Percentiles rank a stretch among this genome's conserved stretches.
These are phyloP conservation scores for Prenolepis imparis DNA, from an alignment of 2,888 invertebrate species.

Conservation along the genomic window DNA sequence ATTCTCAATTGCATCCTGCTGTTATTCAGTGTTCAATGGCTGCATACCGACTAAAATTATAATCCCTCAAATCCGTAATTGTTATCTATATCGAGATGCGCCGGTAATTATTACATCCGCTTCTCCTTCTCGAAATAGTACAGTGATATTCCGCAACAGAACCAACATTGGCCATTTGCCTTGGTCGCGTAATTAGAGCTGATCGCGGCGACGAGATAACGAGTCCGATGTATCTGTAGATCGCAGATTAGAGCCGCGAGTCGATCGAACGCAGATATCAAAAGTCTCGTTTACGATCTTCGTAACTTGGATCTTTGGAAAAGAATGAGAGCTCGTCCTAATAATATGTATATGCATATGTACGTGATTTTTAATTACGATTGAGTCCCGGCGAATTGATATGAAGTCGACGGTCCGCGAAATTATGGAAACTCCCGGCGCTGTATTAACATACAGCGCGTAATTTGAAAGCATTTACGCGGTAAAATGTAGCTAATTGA, in stretches of 20 bases:
- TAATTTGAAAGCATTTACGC: background rate
- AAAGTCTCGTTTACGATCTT: background rate
- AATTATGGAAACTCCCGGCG: conserved; percentile 6
- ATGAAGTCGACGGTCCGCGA: background rate
- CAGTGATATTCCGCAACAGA: conserved; percentile 18
- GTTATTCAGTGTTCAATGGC: conserved; percentile 33
- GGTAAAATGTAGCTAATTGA: conserved; percentile 38
- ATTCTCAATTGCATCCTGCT: background rate
- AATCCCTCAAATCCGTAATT: conserved; percentile 62
- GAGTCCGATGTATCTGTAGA: background rate
- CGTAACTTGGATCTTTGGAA: background rate
- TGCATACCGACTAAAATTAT: conserved; percentile 30
- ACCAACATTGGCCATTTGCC: background rate
- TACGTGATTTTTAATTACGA: background rate
- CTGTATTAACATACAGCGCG: conserved; percentile 21
- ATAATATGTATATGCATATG: background rate
- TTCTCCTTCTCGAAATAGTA: background rate
- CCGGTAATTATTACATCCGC: conserved; percentile 69
- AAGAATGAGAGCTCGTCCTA: background rate
- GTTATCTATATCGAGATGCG: conserved; percentile 61
- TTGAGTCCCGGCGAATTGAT: background rate
- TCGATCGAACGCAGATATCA: conserved; percentile 8
- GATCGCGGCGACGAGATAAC: conserved; percentile 16
- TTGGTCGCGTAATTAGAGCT: conserved; percentile 33
- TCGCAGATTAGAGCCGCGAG: background rate